Evolutionary conservation across 2,797 vertebrate species (phyloP).

Genomic region (Perodicticus potto): DNA sequence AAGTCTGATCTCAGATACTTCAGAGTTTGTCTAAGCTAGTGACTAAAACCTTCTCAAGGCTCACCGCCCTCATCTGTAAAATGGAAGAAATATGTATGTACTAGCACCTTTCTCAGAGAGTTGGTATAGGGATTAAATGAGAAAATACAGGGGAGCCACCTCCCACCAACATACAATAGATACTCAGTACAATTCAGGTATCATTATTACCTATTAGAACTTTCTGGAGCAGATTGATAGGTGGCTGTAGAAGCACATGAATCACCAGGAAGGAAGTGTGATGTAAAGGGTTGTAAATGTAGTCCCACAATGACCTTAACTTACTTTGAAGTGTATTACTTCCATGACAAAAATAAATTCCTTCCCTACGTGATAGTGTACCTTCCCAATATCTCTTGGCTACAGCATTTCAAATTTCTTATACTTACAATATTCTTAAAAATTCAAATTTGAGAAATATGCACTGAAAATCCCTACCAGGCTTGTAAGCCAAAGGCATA

Average conservation of each 20-base stretch:
- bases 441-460: constrained; percentile 44
- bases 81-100: neutral
- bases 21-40: neutral
- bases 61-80: constrained; percentile 28
- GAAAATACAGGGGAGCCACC: neutral
- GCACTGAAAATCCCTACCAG: neutral
- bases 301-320: neutral
- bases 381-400: constrained; percentile 22
- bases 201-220: constrained; percentile 38
- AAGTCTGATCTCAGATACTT: constrained; percentile 21
- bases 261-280: neutral
- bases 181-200: neutral
- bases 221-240: neutral
- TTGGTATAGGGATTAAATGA: constrained; percentile 15
- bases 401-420: constrained; percentile 45
- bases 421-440: constrained; percentile 48
- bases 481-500: neutral
- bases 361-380: neutral
- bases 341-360: constrained; percentile 29
- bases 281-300: neutral
- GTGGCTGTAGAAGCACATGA: neutral
- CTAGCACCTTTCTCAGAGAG: neutral
- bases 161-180: neutral
- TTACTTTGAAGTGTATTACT: neutral
- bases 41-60: neutral